A percentile compares a stretch with the other conserved stretches of the same genome.
Evolutionary conservation across 2,113 vertebrate genomes (phyloP).

Genomic region (Austrofundulus limnaeus): DNA sequence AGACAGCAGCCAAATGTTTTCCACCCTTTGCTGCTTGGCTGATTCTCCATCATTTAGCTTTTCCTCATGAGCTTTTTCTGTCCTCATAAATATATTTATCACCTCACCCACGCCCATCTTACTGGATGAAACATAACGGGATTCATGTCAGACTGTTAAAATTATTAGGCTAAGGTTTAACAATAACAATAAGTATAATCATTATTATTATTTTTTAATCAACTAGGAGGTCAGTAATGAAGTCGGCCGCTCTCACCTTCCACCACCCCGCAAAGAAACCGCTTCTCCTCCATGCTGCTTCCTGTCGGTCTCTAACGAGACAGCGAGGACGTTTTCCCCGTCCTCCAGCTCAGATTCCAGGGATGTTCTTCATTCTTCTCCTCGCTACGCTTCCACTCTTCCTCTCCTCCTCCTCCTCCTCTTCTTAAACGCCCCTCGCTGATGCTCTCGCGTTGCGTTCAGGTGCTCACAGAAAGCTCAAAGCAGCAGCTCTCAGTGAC

Average conservation of each 20-base stretch:
- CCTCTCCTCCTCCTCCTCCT: conserved; percentile 19
- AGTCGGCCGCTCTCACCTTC: conserved; percentile 78
- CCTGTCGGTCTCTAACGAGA: conserved; percentile 26
- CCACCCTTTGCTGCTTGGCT: conserved; percentile 36
- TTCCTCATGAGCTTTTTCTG: background rate
- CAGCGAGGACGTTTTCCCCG: conserved; percentile 42
- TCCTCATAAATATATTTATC: conserved; percentile 1
- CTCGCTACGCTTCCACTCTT: conserved; percentile 39
- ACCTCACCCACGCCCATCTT: background rate
- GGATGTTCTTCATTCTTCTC: conserved; percentile 48
- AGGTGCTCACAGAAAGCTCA: conserved; percentile 25
- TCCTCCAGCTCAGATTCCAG: conserved; percentile 26
- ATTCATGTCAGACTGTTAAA: no score
- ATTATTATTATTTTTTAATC: no score
- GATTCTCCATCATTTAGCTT: conserved; percentile 30
- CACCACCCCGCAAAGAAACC: conserved; percentile 85
- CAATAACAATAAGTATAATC: no score
- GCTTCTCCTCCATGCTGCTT: conserved; percentile 75
- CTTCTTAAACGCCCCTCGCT: conserved; percentile 3
- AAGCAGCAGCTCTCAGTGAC: no score
- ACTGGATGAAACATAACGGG: background rate
- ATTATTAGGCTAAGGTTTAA: no score
- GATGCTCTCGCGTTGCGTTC: conserved; percentile 56
- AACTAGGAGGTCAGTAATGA: conserved; percentile 32
- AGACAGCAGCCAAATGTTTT: conserved; percentile 19